Conservation (phyloP, 2,888 invertebrate genomes). For the Chrysotoxum bicinctum region DNA sequence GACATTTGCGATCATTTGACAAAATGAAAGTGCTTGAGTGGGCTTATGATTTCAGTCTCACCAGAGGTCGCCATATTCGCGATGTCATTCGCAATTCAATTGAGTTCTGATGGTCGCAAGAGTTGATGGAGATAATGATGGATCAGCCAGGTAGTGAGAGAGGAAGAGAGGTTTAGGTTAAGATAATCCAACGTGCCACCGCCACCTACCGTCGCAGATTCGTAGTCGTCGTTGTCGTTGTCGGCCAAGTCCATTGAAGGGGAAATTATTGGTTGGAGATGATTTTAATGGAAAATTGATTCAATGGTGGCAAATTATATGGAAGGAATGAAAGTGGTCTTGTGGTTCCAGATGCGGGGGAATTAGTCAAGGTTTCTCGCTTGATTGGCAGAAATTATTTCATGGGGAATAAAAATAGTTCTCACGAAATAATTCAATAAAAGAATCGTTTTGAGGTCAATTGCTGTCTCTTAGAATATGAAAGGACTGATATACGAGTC, state of each 20-base stretch:
- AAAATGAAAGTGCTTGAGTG: constrained; percentile 53
- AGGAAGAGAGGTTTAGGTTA: background rate
- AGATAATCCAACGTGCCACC: background rate
- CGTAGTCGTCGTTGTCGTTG: no score
- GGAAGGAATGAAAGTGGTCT: constrained; percentile 54
- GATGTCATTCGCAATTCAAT: constrained; percentile 40
- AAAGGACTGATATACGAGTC: background rate
- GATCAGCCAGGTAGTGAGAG: background rate
- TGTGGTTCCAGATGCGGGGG: constrained; percentile 24
- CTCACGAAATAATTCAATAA: constrained; percentile 17
- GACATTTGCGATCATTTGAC: constrained; percentile 43
- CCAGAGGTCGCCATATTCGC: background rate
- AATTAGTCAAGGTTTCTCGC: constrained; percentile 62
- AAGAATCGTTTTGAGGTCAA: constrained; percentile 17
- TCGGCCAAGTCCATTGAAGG: constrained; percentile 1
- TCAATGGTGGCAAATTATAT: constrained; percentile 46
- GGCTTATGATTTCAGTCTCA: constrained; percentile 24
- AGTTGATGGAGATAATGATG: constrained; percentile 34
- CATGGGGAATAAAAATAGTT: constrained; percentile 1
- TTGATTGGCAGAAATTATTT: constrained; percentile 49
- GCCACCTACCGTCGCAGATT: background rate
- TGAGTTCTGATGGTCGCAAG: constrained; percentile 27
- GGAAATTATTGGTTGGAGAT: constrained; percentile 52
- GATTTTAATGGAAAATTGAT: constrained; percentile 61
- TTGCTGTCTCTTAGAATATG: background rate